A percentile compares a stretch with the other conserved stretches of the same genome.
These are phyloP conservation scores for Volucella zonaria DNA, from an alignment of 2,888 invertebrate species.

Conservation along the genomic window DNA sequence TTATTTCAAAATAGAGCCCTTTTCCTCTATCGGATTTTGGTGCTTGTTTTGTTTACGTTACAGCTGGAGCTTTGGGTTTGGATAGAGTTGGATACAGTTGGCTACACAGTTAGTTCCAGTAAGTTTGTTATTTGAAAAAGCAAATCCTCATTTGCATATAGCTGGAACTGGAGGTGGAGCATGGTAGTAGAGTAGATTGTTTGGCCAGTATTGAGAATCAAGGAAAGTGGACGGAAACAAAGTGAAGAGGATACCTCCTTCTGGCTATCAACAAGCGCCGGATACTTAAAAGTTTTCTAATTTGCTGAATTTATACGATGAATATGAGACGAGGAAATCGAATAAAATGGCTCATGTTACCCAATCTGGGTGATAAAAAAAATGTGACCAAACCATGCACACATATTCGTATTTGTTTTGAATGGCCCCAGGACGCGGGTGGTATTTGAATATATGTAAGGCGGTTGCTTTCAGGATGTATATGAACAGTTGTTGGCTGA, in stretches of 20 bases:
- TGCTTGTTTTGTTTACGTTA: constrained; percentile 44
- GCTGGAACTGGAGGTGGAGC: not conserved
- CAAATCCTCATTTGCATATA: constrained; percentile 6
- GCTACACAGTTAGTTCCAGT: too few species aligned
- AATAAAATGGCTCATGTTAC: not conserved
- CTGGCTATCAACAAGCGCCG: constrained; percentile 47
- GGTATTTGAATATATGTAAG: too few species aligned
- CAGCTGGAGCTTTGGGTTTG: constrained; percentile 4
- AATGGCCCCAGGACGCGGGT: too few species aligned
- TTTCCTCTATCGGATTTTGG: constrained; percentile 9
- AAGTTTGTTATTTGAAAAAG: not conserved
- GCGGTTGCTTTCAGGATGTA: too few species aligned
- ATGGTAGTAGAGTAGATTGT: not conserved
- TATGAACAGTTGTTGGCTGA: too few species aligned
- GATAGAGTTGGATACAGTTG: not conserved
- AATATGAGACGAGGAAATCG: constrained; percentile 29
- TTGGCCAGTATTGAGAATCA: constrained; percentile 28
- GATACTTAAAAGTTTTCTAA: constrained; percentile 69
- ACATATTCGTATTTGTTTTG: too few species aligned
- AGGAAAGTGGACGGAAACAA: constrained; percentile 42
- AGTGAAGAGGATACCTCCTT: constrained; percentile 46
- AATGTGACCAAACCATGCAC: too few species aligned
- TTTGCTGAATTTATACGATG: constrained; percentile 47
- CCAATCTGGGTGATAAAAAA: too few species aligned
- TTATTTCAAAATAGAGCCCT: constrained; percentile 20